Percentiles rank a stretch among this genome's conserved stretches.
Evolutionary conservation across 2,888 invertebrate genomes (phyloP).

Genomic region (Watsonalla binaria): DNA sequence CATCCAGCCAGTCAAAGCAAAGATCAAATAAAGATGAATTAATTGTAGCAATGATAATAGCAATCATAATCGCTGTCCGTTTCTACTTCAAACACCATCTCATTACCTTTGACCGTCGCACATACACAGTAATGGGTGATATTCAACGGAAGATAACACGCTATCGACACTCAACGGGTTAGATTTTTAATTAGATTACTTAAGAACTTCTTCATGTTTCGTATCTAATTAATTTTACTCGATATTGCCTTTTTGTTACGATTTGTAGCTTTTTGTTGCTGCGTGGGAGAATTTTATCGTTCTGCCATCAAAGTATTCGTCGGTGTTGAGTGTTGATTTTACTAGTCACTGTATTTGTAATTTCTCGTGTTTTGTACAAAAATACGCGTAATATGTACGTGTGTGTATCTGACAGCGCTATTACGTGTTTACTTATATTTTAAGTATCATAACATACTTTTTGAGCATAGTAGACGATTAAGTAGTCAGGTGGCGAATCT

Average conservation of each 20-base stretch:
- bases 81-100: slow-evolving; percentile 13
- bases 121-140: slow-evolving; percentile 53
- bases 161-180: slow-evolving; percentile 42
- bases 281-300: neutral
- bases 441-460: too few species aligned
- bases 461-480: too few species aligned
- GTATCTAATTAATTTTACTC: slow-evolving; percentile 15
- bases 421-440: neutral
- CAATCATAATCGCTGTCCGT: slow-evolving; percentile 24
- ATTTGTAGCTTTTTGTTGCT: neutral
- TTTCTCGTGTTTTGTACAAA: too few species aligned
- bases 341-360: neutral
- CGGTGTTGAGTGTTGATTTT: neutral
- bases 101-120: slow-evolving; percentile 51
- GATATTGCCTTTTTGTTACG: neutral
- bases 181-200: slow-evolving; percentile 62
- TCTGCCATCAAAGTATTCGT: neutral
- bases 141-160: slow-evolving; percentile 44
- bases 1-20: too few species aligned
- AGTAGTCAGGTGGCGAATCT: too few species aligned
- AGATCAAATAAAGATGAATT: too few species aligned
- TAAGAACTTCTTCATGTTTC: slow-evolving; percentile 21
- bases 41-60: too few species aligned
- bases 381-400: too few species aligned
- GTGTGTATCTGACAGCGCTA: neutral